A percentile compares a stretch with the other conserved stretches of the same genome.
These are phyloP conservation scores for Bradypus variegatus DNA, from an alignment of 2,797 vertebrate genomes.

Conservation along the genomic window DNA sequence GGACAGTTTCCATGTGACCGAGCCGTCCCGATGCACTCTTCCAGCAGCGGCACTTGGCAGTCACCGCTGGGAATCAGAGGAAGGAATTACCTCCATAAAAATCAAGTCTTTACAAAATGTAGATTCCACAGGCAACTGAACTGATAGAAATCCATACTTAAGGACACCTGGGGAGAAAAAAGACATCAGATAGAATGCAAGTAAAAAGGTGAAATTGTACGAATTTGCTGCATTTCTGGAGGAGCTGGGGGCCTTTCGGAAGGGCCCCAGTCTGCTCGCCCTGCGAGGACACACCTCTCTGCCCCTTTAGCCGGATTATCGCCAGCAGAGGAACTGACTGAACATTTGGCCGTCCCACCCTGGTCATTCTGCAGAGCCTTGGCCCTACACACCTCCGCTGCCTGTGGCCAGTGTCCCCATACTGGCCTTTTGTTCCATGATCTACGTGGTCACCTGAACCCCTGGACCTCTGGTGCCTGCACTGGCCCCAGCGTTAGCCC, in stretches of 20 bases:
- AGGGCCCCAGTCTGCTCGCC: not conserved
- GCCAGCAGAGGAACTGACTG: not conserved
- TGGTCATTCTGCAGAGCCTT: not conserved
- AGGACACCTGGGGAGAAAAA: not conserved
- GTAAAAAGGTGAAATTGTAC: not conserved
- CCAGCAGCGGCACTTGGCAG: too few species aligned
- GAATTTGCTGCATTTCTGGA: not conserved
- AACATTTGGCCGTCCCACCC: too few species aligned
- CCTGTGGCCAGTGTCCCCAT: not conserved
- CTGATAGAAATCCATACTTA: not conserved
- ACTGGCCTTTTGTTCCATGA: not conserved
- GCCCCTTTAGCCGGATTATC: not conserved
- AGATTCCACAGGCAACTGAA: not conserved
- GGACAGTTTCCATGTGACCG: not conserved
- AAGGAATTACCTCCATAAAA: not conserved
- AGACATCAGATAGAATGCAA: not conserved
- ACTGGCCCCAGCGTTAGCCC: too few species aligned
- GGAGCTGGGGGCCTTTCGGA: not conserved
- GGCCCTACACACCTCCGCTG: not conserved
- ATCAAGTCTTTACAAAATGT: not conserved
- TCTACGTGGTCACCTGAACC: too few species aligned
- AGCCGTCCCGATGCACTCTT: accelerated
- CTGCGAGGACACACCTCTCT: too few species aligned
- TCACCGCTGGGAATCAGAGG: not conserved
- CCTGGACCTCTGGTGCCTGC: too few species aligned